Conservation (phyloP, 2,113 vertebrate species). For the Lutjanus erythropterus region DNA sequence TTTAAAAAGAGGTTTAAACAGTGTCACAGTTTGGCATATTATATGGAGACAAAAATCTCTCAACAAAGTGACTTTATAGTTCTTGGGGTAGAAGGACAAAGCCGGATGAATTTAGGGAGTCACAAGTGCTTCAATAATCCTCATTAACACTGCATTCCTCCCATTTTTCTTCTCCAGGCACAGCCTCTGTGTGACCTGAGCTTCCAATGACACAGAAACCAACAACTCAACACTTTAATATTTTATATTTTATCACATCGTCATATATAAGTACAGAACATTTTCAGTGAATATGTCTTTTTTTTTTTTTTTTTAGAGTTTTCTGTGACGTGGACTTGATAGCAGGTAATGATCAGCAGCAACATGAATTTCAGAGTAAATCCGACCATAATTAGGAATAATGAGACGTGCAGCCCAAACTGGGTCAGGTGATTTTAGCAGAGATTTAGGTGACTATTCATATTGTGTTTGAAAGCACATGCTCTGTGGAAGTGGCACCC, state of each 20-base stretch:
- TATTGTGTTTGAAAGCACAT: slow-evolving; percentile 39
- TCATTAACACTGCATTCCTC: slow-evolving; percentile 80
- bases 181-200: slow-evolving; percentile 64
- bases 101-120: slow-evolving; percentile 84
- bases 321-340: not conserved
- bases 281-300: too few species aligned
- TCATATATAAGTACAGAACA: not conserved
- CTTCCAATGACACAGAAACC: slow-evolving; percentile 60
- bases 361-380: slow-evolving; percentile 45
- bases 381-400: slow-evolving; percentile 34
- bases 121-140: slow-evolving; percentile 83
- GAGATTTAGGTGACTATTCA: slow-evolving; percentile 55
- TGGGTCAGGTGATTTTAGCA: slow-evolving; percentile 56
- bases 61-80: slow-evolving; percentile 68
- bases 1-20: slow-evolving; percentile 72
- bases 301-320: not conserved
- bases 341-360: not conserved
- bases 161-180: slow-evolving; percentile 42
- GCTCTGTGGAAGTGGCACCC: slow-evolving; percentile 13
- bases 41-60: slow-evolving; percentile 59
- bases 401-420: slow-evolving; percentile 39
- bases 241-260: not conserved
- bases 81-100: slow-evolving; percentile 64
- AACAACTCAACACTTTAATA: not conserved
- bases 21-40: slow-evolving; percentile 54